These are phyloP conservation scores for Brachymystax lenok DNA, from an alignment of 2,797 vertebrate genomes.

Conservation along the genomic window DNA sequence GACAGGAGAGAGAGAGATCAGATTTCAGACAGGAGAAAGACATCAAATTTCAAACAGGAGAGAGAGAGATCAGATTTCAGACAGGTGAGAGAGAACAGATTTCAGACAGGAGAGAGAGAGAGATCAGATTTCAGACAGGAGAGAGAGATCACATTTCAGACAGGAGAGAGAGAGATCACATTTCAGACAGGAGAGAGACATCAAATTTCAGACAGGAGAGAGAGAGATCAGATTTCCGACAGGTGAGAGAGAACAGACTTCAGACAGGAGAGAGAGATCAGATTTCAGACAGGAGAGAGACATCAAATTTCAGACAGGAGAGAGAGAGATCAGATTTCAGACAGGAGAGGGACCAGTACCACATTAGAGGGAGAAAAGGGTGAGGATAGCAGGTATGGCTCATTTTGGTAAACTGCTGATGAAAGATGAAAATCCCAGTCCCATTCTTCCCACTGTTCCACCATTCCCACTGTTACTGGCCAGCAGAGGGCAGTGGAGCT, in stretches of 20 bases:
- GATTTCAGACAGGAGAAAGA: too few species aligned
- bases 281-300: too few species aligned
- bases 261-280: background rate
- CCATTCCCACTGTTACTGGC: slow-evolving; percentile 43
- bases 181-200: background rate
- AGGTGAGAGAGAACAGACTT: too few species aligned
- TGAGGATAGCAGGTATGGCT: background rate
- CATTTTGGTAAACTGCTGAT: background rate
- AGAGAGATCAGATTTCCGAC: too few species aligned
- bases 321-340: background rate
- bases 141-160: background rate
- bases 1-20: too few species aligned
- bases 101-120: background rate
- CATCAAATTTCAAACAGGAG: too few species aligned
- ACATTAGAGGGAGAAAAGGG: background rate
- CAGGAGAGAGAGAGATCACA: too few species aligned
- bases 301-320: too few species aligned
- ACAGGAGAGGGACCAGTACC: too few species aligned
- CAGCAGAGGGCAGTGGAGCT: slow-evolving; percentile 80
- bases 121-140: too few species aligned
- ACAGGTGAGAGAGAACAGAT: background rate
- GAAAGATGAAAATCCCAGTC: background rate
- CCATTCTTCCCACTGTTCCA: slow-evolving; percentile 6
- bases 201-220: background rate
- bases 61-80: background rate